phyloP scores from a whole-genome alignment of 2,888 invertebrate species.

The Eupithecia exiguata region DNA sequence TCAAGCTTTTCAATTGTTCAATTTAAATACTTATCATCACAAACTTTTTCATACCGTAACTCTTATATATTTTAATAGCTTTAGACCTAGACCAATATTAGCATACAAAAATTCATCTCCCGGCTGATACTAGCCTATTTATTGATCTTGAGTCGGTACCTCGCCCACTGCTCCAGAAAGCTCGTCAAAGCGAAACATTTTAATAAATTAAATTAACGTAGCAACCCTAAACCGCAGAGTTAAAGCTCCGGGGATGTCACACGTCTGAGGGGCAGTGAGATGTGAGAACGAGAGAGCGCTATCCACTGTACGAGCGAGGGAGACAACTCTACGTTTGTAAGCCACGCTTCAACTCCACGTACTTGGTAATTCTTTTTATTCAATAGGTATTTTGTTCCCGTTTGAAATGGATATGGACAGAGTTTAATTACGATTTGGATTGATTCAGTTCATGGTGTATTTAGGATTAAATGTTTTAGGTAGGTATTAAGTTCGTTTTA shows the following conservation, averaged over 20 bases:
- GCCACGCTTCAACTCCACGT: conserved; percentile 44
- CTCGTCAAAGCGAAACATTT: not conserved
- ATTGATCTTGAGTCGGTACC: not conserved
- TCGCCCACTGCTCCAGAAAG: not conserved
- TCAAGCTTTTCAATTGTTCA: not conserved
- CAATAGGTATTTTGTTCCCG: conserved; percentile 56
- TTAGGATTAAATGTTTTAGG: conserved; percentile 12
- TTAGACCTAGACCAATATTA: not conserved
- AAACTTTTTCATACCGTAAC: not conserved
- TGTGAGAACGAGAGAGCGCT: conserved; percentile 66
- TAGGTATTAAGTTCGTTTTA: not conserved
- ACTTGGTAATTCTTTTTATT: conserved; percentile 65
- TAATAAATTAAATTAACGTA: conserved; percentile 16
- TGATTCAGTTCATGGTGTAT: conserved; percentile 34
- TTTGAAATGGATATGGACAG: conserved; percentile 56
- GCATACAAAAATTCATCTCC: not conserved
- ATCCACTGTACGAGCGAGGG: conserved; percentile 51
- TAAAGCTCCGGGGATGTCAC: conserved; percentile 80
- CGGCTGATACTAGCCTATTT: not conserved
- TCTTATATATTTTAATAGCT: not conserved
- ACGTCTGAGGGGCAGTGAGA: conserved; percentile 77
- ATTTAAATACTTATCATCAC: not conserved
- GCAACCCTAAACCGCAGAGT: conserved; percentile 68
- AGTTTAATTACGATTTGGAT: conserved; percentile 45
- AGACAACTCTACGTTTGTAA: conserved; percentile 45